A percentile compares a stretch with the other conserved stretches of the same genome.
These are phyloP conservation scores for Enoplosus armatus DNA, from an alignment of 2,797 vertebrate species.

Conservation along the genomic window DNA sequence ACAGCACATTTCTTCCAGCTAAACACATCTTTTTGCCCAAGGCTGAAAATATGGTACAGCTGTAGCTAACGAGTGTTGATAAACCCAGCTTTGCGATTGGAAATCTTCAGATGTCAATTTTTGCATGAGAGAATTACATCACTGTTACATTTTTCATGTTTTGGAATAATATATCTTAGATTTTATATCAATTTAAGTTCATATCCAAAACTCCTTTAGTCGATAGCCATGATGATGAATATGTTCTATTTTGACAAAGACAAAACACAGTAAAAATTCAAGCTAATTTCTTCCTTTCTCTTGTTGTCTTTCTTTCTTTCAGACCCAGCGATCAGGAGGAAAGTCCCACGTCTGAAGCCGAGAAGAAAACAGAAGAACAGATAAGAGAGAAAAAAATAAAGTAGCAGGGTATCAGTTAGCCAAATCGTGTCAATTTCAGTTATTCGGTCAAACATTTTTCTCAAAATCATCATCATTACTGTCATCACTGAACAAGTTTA, in stretches of 20 bases:
- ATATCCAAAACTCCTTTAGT: background rate
- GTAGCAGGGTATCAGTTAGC: slow-evolving; percentile 38
- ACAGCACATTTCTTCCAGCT: slow-evolving; percentile 2
- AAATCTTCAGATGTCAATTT: background rate
- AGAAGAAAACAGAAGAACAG: slow-evolving; percentile 32
- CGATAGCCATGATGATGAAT: background rate
- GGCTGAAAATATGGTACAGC: slow-evolving; percentile 12
- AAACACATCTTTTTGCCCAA: slow-evolving; percentile 25
- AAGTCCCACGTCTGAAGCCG: slow-evolving; percentile 34
- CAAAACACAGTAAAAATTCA: background rate
- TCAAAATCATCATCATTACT: slow-evolving; percentile 3
- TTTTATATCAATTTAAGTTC: background rate
- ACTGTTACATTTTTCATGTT: background rate
- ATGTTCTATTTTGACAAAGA: background rate
- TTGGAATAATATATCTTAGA: background rate
- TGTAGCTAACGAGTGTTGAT: slow-evolving; percentile 4
- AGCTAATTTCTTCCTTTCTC: slow-evolving; percentile 10
- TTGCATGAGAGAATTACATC: background rate
- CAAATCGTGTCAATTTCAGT: slow-evolving; percentile 30
- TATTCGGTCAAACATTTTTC: slow-evolving; percentile 2
- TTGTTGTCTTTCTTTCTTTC: slow-evolving; percentile 42
- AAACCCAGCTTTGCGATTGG: background rate
- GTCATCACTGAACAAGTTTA: slow-evolving; percentile 30
- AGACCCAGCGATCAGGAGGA: slow-evolving; percentile 64
- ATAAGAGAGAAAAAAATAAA: slow-evolving; percentile 28